Evolutionary conservation across 2,888 invertebrate genomes (phyloP).

Genomic region (Cistogaster globosa): DNA sequence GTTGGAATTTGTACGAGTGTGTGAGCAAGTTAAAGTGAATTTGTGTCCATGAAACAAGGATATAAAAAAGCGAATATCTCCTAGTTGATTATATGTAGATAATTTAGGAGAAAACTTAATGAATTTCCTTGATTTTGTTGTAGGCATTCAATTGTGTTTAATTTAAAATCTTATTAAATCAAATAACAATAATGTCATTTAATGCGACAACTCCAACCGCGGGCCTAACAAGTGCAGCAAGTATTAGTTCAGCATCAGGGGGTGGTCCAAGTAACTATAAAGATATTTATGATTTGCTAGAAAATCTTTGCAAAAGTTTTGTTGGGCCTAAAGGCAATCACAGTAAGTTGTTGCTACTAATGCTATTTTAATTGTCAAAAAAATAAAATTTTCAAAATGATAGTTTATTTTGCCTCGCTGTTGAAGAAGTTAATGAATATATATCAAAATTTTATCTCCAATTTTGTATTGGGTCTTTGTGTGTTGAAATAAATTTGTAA

Average conservation of each 20-base stretch:
- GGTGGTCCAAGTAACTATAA: constrained; percentile 74
- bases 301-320: constrained; percentile 76
- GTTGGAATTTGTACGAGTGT: constrained; percentile 5
- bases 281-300: constrained; percentile 77
- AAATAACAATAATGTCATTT: constrained; percentile 58
- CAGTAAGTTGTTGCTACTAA: constrained; percentile 72
- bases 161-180: constrained; percentile 7
- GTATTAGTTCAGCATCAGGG: constrained; percentile 23
- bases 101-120: constrained; percentile 10
- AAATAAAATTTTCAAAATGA: neutral
- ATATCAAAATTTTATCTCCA: constrained; percentile 22
- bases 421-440: neutral
- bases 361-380: constrained; percentile 2
- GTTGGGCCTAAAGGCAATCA: constrained; percentile 74
- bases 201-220: constrained; percentile 42
- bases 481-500: constrained; percentile 7
- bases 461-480: constrained; percentile 55
- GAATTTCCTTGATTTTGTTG: constrained; percentile 9
- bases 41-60: constrained; percentile 41
- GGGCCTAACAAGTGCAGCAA: constrained; percentile 11
- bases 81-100: neutral
- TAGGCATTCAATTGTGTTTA: neutral
- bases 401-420: neutral
- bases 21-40: constrained; percentile 17
- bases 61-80: constrained; percentile 4